Evolutionary conservation across 2,888 invertebrate genomes (phyloP).

Genomic region (Trilocha varians): DNA sequence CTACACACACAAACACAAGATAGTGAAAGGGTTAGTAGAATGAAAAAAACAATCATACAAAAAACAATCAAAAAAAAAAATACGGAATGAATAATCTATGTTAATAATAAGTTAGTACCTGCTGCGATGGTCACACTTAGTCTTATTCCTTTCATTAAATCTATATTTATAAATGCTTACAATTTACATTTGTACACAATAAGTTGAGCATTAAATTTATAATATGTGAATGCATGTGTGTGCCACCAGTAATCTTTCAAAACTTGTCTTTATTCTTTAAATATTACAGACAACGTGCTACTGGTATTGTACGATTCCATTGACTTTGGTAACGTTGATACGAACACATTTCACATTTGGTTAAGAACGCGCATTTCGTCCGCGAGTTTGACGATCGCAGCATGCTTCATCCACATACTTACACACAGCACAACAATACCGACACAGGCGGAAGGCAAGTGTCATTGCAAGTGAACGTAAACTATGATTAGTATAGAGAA

Average conservation of each 20-base stretch:
- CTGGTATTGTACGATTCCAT: not conserved
- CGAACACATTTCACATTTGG: not conserved
- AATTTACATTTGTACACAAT: constrained; percentile 1
- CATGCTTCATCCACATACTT: constrained; percentile 47
- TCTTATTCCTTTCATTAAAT: constrained; percentile 1
- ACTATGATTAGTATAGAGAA: constrained; percentile 65
- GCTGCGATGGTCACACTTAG: constrained; percentile 51
- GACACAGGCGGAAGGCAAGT: constrained; percentile 60
- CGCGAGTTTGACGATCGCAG: constrained; percentile 53
- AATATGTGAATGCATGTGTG: constrained; percentile 14
- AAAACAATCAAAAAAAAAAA: constrained; percentile 11
- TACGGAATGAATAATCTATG: constrained; percentile 13
- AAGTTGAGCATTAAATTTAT: not conserved
- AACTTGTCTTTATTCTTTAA: not conserved
- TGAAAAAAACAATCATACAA: constrained; percentile 26
- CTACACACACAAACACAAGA: constrained; percentile 44
- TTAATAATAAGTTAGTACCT: constrained; percentile 31
- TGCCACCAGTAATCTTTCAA: constrained; percentile 6
- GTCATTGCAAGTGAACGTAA: constrained; percentile 67
- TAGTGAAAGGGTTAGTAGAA: constrained; percentile 46
- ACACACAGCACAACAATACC: constrained; percentile 55
- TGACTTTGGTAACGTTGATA: not conserved
- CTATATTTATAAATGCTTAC: not conserved
- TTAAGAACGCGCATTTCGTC: constrained; percentile 2
- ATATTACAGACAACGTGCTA: not conserved